These are phyloP conservation scores for Bradynema listronoti DNA, from an alignment of 1,140 invertebrate species.

Conservation along the genomic window DNA sequence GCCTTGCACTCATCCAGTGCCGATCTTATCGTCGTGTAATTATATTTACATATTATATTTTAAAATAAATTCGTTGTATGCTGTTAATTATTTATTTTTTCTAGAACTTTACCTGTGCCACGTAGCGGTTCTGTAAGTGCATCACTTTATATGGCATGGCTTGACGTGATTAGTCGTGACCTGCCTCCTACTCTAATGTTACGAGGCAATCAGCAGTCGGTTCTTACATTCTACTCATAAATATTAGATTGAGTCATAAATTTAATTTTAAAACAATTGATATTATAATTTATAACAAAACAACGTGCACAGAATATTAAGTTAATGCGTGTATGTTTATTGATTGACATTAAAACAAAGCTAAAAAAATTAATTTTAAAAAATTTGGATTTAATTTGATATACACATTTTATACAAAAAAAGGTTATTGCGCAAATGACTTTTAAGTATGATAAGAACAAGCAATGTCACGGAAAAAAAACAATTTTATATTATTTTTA, in stretches of 20 bases:
- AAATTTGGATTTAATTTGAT: too few species aligned
- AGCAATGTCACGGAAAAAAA: too few species aligned
- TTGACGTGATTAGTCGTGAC: constrained; percentile 60
- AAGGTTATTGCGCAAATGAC: too few species aligned
- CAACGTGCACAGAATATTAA: too few species aligned
- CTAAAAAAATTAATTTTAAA: too few species aligned
- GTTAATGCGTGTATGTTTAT: too few species aligned
- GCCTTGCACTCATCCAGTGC: constrained; percentile 47
- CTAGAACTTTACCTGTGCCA: constrained; percentile 60
- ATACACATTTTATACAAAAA: too few species aligned
- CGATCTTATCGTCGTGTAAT: constrained; percentile 56
- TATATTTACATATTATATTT: constrained; percentile 7
- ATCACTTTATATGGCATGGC: constrained; percentile 62
- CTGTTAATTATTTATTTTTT: constrained; percentile 7
- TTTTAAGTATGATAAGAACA: too few species aligned
- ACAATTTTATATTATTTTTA: too few species aligned
- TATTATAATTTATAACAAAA: too few species aligned
- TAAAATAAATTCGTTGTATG: neutral
- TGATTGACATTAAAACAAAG: too few species aligned
- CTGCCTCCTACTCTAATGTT: constrained; percentile 62
- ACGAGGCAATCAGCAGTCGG: constrained; percentile 62
- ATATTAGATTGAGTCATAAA: neutral
- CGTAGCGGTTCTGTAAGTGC: constrained; percentile 60
- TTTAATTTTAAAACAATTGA: too few species aligned
- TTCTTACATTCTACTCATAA: constrained; percentile 63